Base-by-base conservation (phyloP, 2,888 invertebrate genomes). In the Prenolepis imparis region DNA sequence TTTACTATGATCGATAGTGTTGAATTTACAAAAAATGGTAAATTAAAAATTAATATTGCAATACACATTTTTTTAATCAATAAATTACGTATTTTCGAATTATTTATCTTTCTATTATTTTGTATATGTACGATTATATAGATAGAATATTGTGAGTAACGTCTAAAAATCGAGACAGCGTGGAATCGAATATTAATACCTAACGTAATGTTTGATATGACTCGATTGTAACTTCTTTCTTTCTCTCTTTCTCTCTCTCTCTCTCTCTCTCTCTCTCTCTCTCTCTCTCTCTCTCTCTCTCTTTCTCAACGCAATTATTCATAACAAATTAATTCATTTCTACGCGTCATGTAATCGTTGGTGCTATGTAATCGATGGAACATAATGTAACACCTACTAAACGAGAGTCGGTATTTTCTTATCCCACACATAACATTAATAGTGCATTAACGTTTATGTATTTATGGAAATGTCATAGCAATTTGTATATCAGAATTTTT, bases 401-500 rank as follows among this genome's bases (percentile, higher is more conserved):
- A 28, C 6, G 41, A 15, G 5, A 67, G 24, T 57, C 21, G 6
- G 12, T 32, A 24, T 59, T 80, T 59, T 80, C 44, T 59, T 41
- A 41, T 78, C 11, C 0, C 59, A 66, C 66, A 6, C 9, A 11
- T 12, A 8, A 66, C 41, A 28, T 8, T 24, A 36, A 28, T 44
- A 68, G n/a, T 68, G 41, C 66, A 77, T 77, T 66, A 66, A 68
- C 32, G 57, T 21, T 8, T 59, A 21, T 52, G 32, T 57, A 70
- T 80, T 44, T 68, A 59, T 61, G 44, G 3, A 61, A 70, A 61
- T 59, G 36, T 80, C 68, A 48, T 21, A 41, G 78, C 70, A 61
- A 61, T 18, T n/a, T 70, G 59, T 41, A 55, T 39, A 44, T 21
- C 44, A 61, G 59, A 80, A 70, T 70, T 80, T 70, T 80, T 70